These are phyloP conservation scores for Artibeus jamaicensis DNA, from an alignment of 2,797 vertebrate species.

Conservation along the genomic window DNA sequence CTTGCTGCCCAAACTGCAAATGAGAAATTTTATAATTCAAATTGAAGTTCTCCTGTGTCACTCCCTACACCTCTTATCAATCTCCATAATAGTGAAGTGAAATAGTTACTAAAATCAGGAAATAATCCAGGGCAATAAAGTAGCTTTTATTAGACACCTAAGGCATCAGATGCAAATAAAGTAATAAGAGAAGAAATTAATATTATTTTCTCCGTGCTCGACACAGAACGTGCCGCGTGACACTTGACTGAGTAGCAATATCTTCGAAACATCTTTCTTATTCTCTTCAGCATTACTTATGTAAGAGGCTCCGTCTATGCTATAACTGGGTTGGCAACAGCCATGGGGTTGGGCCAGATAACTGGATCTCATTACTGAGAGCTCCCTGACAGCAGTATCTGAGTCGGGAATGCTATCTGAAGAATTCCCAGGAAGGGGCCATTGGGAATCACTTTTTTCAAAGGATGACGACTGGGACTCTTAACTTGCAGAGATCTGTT, in stretches of 20 bases:
- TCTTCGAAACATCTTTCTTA: slow-evolving; percentile 45
- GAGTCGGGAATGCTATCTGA: slow-evolving; percentile 62
- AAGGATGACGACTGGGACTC: background rate
- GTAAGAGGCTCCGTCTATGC: background rate
- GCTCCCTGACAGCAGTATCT: slow-evolving; percentile 32
- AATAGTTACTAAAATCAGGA: slow-evolving; percentile 74
- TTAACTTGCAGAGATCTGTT: background rate
- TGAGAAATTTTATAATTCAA: slow-evolving; percentile 72
- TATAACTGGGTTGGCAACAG: slow-evolving; percentile 59
- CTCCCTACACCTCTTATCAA: slow-evolving; percentile 59
- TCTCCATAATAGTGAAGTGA: slow-evolving; percentile 69
- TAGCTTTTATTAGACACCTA: slow-evolving; percentile 75
- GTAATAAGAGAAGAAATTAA: slow-evolving; percentile 70
- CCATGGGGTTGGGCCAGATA: slow-evolving; percentile 54
- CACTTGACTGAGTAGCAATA: slow-evolving; percentile 44
- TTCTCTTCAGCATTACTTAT: slow-evolving; percentile 57
- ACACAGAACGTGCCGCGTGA: slow-evolving; percentile 44
- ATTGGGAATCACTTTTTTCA: background rate
- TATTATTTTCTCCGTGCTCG: slow-evolving; percentile 62
- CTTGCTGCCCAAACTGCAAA: slow-evolving; percentile 71
- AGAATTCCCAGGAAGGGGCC: background rate
- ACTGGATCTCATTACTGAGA: slow-evolving; percentile 60
- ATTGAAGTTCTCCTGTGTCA: slow-evolving; percentile 60
- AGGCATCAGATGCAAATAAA: slow-evolving; percentile 71
- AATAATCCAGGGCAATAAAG: slow-evolving; percentile 64